phyloP scores from a whole-genome alignment of 2,113 vertebrate species.

The Rhinoderma darwinii region DNA sequence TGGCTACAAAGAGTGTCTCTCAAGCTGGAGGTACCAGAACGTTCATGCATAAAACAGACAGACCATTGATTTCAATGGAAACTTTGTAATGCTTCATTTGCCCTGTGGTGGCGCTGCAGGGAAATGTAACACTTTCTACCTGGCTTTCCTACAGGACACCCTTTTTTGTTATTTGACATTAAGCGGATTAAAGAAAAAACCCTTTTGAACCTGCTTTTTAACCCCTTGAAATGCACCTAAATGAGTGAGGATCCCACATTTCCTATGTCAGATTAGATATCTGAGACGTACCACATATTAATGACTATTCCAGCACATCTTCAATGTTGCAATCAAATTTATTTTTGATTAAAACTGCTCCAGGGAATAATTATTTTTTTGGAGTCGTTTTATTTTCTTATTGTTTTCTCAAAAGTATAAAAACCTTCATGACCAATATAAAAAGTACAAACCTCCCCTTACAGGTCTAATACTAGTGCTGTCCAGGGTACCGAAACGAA shows the following conservation, averaged over 20 bases:
- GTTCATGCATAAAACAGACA: no score
- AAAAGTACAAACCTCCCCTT: background rate
- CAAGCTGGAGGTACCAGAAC: no score
- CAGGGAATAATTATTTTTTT: background rate
- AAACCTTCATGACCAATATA: background rate
- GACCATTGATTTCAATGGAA: background rate
- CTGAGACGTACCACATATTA: background rate
- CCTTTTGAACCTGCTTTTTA: background rate
- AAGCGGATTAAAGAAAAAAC: no score
- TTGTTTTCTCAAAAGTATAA: background rate
- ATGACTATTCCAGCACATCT: background rate
- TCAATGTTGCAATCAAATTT: background rate
- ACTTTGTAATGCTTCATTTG: no score
- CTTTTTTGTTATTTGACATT: no score
- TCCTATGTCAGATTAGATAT: background rate
- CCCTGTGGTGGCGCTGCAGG: background rate
- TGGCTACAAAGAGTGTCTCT: no score
- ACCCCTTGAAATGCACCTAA: background rate
- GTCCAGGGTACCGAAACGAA: background rate
- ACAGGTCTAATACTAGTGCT: background rate
- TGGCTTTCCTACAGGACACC: background rate
- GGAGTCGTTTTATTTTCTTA: background rate
- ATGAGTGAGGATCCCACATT: background rate
- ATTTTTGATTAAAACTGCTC: background rate
- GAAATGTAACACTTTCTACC: background rate